Percentiles rank a stretch among this genome's conserved stretches.
These are phyloP conservation scores for Brachyptera risi DNA, from an alignment of 2,888 invertebrate genomes.

Conservation along the genomic window DNA sequence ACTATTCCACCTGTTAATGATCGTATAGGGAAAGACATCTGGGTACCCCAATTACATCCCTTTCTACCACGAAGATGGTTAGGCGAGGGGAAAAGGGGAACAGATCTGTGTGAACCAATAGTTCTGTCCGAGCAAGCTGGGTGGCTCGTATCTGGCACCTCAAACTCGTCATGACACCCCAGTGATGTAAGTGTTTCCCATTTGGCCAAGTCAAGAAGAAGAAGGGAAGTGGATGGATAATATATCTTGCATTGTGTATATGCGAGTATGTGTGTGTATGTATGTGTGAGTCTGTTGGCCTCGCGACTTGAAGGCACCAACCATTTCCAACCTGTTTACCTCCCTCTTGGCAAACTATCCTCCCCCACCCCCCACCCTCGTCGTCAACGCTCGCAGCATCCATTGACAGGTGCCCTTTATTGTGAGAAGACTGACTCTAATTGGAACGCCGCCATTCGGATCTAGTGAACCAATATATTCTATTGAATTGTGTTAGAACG, in stretches of 20 bases:
- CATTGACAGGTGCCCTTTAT: neutral
- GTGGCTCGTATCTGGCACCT: neutral
- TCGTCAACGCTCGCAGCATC: neutral
- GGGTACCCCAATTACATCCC: too few relatives aligned
- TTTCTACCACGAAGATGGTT: too few relatives aligned
- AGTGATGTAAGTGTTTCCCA: neutral
- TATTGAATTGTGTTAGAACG: conserved; percentile 4
- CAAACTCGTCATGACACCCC: neutral
- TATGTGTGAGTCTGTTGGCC: neutral
- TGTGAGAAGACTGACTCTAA: neutral
- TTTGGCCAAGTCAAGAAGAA: neutral
- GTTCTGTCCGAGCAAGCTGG: neutral
- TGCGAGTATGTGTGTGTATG: too few relatives aligned
- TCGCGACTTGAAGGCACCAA: neutral
- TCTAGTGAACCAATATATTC: conserved; percentile 2
- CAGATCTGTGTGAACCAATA: neutral
- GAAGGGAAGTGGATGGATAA: too few relatives aligned
- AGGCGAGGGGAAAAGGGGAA: too few relatives aligned
- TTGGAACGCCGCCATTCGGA: neutral
- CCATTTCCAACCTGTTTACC: neutral
- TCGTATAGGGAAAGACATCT: too few relatives aligned
- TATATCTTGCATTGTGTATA: too few relatives aligned
- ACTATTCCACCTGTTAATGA: too few relatives aligned
- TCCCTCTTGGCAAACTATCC: conserved; percentile 4
- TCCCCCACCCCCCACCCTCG: neutral